Percentiles rank a stretch among this genome's conserved stretches.
phyloP scores from a whole-genome alignment of 2,113 vertebrate genomes.

The Holacanthus passer region DNA sequence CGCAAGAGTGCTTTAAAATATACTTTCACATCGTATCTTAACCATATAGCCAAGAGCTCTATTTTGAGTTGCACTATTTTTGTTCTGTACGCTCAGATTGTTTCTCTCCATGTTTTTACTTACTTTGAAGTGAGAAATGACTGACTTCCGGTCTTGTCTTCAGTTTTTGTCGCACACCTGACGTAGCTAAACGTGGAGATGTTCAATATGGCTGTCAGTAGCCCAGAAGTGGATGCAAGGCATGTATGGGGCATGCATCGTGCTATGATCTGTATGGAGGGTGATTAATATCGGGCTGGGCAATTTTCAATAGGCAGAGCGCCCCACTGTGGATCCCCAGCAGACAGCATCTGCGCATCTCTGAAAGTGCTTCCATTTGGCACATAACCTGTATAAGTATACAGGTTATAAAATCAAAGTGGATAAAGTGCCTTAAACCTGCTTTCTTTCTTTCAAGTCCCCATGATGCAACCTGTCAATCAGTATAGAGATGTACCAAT shows the following conservation, averaged over 20 bases:
- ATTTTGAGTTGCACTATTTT: background rate
- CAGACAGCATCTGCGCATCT: slow-evolving; percentile 8
- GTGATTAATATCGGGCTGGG: background rate
- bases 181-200: slow-evolving; percentile 28
- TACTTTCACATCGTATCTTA: background rate
- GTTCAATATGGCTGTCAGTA: slow-evolving; percentile 81
- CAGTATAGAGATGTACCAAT: too few relatives aligned
- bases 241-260: slow-evolving; percentile 33
- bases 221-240: slow-evolving; percentile 35
- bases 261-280: background rate
- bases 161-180: background rate
- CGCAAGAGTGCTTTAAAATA: background rate
- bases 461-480: too few relatives aligned
- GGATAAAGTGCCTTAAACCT: background rate
- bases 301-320: background rate
- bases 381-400: background rate
- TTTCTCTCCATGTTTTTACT: background rate
- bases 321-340: background rate
- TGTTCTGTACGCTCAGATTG: background rate
- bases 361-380: background rate
- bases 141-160: background rate
- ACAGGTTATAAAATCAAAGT: too few relatives aligned
- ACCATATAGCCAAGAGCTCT: background rate
- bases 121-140: slow-evolving; percentile 18
- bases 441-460: too few relatives aligned